Evolutionary conservation across 92 coral and sea anemone species (phyloP), one percentile per base, ranked within the genome.

Genomic region (Isaurus tuberculatus): DNA sequence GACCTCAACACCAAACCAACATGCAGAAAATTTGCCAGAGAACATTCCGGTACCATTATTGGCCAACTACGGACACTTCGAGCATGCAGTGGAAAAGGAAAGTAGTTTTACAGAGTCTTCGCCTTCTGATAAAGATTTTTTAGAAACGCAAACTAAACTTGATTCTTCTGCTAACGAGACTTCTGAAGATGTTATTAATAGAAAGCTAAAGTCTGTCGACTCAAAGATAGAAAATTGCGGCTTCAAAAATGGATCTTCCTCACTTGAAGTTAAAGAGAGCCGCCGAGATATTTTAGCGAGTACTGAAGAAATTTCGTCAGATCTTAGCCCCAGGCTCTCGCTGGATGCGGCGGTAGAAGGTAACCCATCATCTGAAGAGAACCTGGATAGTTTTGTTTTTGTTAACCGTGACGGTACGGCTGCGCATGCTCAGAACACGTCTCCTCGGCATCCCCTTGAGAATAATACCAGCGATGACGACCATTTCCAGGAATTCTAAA

Each of bases 341-440:
- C 68, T 31, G 14, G 82, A 57, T 23, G 33, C 70, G 15, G 36
- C 53, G 26, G n/a, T 14, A 60, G 82, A 61, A 28, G 17, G 31
- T 29, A 29, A 58, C 28, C 58, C 22, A 37, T 58, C 85, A 30
- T 68, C 86, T 0, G 92, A 79, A 20, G 92, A 86, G 68, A 63
- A 84, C 17, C 65, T 86, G 29, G 84, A 74, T 5, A 94, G 91
- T 36, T 93, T 93, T 69, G 98, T 93, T 86, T 93, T 93, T 43
- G 98, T 93, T 10, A 72, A 93, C 88, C 88, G 86, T 55, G 98
- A 93, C 80, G 98, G 98, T 31, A 89, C 94, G 1, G 93, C 93
- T 27, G 81, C 69, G 42, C 53, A 65, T 46, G 49, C 73, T 10
- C 87, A 83, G 53, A 85, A 49, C 10, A 42, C 68, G 9, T 80